These are phyloP conservation scores for Prunella strophiata DNA, from an alignment of 2,797 vertebrate genomes.

Conservation along the genomic window DNA sequence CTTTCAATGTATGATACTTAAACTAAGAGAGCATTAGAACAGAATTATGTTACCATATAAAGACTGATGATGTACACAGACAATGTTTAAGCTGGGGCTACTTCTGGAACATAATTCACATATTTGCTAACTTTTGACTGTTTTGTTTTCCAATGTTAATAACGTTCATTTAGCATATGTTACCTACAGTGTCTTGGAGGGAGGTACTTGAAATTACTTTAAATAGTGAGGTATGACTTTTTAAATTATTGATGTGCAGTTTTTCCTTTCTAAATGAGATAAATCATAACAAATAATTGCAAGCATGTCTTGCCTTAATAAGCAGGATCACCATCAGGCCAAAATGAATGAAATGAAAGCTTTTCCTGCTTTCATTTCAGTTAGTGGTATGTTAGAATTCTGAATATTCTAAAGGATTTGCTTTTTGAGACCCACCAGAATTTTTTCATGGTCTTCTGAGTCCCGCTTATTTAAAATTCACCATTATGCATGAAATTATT, in stretches of 20 bases:
- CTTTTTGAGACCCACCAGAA: neutral
- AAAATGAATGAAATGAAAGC: neutral
- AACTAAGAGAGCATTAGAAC: neutral
- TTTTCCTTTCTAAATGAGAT: neutral
- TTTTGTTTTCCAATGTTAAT: neutral
- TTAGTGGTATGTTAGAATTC: neutral
- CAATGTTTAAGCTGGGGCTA: neutral
- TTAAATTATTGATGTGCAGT: neutral
- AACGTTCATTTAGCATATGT: neutral
- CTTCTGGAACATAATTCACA: neutral
- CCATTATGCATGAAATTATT: neutral
- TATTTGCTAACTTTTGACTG: neutral
- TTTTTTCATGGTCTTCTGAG: neutral
- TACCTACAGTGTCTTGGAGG: neutral
- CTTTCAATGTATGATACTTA: neutral
- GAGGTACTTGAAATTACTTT: neutral
- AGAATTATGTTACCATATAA: neutral
- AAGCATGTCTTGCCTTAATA: neutral
- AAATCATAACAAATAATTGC: neutral
- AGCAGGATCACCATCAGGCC: neutral
- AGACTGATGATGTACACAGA: neutral
- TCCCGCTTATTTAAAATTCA: neutral
- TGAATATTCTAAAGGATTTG: neutral
- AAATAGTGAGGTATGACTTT: neutral
- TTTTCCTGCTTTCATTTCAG: neutral